phyloP scores from a whole-genome alignment of 2,888 invertebrate genomes.

The Julus scanicus region DNA sequence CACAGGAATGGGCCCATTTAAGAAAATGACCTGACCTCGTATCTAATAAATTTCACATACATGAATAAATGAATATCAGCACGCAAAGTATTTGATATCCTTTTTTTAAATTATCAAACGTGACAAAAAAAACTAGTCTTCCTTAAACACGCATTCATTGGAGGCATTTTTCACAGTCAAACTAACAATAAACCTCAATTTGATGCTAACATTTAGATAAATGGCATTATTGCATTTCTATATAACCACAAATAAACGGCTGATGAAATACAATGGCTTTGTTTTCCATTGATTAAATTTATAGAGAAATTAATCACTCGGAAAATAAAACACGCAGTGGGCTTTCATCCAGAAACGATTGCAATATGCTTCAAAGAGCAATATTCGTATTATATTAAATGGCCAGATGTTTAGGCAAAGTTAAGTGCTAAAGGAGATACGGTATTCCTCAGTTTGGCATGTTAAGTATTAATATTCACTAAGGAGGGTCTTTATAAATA shows the following conservation, averaged over 20 bases:
- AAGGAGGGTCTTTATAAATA: no score
- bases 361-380: neutral
- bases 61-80: neutral
- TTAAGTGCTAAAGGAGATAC: neutral
- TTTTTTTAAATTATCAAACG: neutral
- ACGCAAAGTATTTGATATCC: neutral
- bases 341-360: neutral
- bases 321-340: neutral
- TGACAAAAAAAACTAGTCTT: neutral
- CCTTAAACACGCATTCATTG: neutral
- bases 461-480: no score
- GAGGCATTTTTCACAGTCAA: neutral
- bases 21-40: neutral
- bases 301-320: slow-evolving; percentile 26
- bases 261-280: slow-evolving; percentile 31
- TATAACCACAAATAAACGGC: slow-evolving; percentile 13
- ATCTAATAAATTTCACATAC: neutral
- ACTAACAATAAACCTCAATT: slow-evolving; percentile 11
- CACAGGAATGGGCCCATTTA: no score
- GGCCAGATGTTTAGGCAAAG: neutral
- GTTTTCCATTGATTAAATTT: neutral
- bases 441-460: neutral
- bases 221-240: neutral
- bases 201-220: neutral
- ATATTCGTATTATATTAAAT: neutral